Conservation (phyloP, 2,888 invertebrate genomes). For the Tenthredo distinguenda region DNA sequence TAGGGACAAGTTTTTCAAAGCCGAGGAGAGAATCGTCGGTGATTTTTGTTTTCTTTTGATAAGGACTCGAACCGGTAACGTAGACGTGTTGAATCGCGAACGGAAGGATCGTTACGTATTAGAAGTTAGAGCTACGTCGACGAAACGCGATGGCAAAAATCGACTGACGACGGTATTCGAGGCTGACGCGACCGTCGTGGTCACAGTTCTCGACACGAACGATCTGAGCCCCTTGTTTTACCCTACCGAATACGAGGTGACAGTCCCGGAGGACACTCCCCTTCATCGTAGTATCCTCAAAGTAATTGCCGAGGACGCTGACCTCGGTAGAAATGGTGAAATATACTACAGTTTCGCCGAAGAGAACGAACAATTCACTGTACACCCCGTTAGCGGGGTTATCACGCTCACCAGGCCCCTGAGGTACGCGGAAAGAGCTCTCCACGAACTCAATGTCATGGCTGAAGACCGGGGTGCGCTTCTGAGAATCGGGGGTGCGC, state of each 20-base stretch:
- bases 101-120: conserved; percentile 91
- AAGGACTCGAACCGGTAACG: conserved; percentile 91
- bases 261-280: conserved; percentile 93
- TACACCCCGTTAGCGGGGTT: conserved; percentile 95
- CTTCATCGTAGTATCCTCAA: conserved; percentile 89
- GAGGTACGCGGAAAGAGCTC: conserved; percentile 84
- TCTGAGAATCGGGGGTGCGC: conserved; percentile 78
- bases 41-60: conserved; percentile 97
- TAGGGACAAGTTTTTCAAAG: conserved; percentile 94
- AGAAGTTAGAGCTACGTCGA: conserved; percentile 86
- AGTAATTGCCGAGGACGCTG: conserved; percentile 96
- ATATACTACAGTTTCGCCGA: conserved; percentile 96
- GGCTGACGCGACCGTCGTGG: conserved; percentile 86
- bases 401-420: conserved; percentile 91
- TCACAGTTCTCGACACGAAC: conserved; percentile 90
- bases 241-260: conserved; percentile 91
- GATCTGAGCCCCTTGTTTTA: conserved; percentile 97
- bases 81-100: conserved; percentile 95
- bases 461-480: conserved; percentile 92
- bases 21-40: conserved; percentile 93
- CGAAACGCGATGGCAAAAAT: conserved; percentile 81
- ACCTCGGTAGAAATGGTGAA: conserved; percentile 96
- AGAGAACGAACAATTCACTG: conserved; percentile 91
- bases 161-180: conserved; percentile 80
- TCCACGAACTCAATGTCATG: conserved; percentile 88